These are phyloP conservation scores for Trichoplax adhaerens DNA, from an alignment of 37 sponge, comb jelly and placozoan genomes.

Conservation along the genomic window DNA sequence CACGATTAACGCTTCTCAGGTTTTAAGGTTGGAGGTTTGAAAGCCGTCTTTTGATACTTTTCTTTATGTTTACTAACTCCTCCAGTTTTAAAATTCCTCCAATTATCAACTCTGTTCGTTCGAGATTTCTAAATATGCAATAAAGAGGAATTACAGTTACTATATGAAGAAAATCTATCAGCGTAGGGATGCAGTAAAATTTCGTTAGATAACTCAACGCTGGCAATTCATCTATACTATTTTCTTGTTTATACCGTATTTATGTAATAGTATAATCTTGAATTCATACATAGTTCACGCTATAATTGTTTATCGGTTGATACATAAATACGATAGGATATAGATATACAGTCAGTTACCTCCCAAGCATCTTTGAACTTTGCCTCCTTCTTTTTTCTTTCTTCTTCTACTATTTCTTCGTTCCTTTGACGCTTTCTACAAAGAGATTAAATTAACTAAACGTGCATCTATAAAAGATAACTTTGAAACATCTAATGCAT, in stretches of 20 bases:
- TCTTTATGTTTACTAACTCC: slow-evolving; percentile 60
- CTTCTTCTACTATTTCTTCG: slow-evolving; percentile 21
- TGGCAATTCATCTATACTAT: not conserved
- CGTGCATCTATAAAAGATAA: not conserved
- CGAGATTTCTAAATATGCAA: slow-evolving; percentile 24
- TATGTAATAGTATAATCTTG: not conserved
- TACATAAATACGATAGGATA: not conserved
- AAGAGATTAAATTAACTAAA: not conserved
- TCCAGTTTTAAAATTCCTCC: slow-evolving; percentile 68
- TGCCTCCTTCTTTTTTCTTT: slow-evolving; percentile 48
- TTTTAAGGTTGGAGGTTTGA: slow-evolving; percentile 79
- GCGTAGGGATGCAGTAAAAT: not conserved
- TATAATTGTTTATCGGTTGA: too few relatives aligned
- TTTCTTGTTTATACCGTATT: not conserved
- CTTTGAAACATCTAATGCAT: not conserved
- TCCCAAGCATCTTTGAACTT: slow-evolving; percentile 86
- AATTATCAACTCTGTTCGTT: slow-evolving; percentile 64
- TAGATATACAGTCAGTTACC: slow-evolving; percentile 10
- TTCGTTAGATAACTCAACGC: not conserved
- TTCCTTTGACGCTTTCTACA: slow-evolving; percentile 34
- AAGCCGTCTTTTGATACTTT: slow-evolving; percentile 6
- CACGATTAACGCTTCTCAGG: slow-evolving; percentile 36
- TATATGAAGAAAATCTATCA: not conserved
- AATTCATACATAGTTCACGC: not conserved
- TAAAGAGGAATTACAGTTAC: not conserved